These are phyloP conservation scores for Apotomis capreana DNA, from an alignment of 2,888 invertebrate genomes.

Conservation along the genomic window DNA sequence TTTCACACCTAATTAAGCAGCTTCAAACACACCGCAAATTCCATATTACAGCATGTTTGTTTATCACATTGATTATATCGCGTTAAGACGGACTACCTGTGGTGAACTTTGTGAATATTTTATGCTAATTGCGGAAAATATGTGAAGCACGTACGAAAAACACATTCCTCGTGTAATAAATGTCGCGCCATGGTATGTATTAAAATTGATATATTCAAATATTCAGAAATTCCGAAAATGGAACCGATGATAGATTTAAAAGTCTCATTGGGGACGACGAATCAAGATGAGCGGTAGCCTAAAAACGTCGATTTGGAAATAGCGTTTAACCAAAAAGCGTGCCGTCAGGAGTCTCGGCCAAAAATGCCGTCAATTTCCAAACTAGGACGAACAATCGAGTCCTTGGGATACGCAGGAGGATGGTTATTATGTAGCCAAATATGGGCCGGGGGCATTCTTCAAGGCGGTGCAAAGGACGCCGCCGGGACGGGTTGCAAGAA, in stretches of 20 bases:
- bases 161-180: not conserved
- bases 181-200: not conserved
- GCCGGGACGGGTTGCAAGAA: slow-evolving; percentile 72
- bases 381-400: slow-evolving; percentile 77
- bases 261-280: slow-evolving; percentile 3
- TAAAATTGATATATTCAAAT: slow-evolving; percentile 4
- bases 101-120: not conserved
- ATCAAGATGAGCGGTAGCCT: slow-evolving; percentile 9
- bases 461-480: slow-evolving; percentile 73
- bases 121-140: slow-evolving; percentile 1
- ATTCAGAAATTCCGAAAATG: slow-evolving; percentile 7
- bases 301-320: slow-evolving; percentile 34
- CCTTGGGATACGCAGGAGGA: slow-evolving; percentile 61
- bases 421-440: slow-evolving; percentile 76
- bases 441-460: slow-evolving; percentile 71
- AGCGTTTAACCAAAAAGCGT: slow-evolving; percentile 29
- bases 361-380: slow-evolving; percentile 72
- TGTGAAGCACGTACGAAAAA: not conserved
- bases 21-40: slow-evolving; percentile 31
- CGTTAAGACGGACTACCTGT: not conserved
- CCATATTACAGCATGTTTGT: not conserved
- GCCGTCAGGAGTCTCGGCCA: slow-evolving; percentile 49
- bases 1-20: slow-evolving; percentile 38
- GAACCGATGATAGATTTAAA: slow-evolving; percentile 4
- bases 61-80: not conserved